phyloP scores from a whole-genome alignment of 2,113 vertebrate genomes.

The Forbesichthys agassizii region DNA sequence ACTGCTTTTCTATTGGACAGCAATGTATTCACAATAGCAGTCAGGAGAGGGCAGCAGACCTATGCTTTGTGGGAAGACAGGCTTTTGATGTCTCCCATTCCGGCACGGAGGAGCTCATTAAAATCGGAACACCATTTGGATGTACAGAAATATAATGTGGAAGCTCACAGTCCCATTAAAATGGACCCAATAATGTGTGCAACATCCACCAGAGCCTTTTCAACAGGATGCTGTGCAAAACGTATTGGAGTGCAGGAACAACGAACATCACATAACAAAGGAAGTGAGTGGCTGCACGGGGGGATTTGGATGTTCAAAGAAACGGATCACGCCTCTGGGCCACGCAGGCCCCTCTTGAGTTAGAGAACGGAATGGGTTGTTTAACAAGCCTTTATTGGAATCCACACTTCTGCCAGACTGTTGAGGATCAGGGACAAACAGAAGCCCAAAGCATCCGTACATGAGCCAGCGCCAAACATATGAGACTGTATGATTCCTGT shows the following conservation, averaged over 20 bases:
- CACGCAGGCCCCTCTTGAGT: conserved; percentile 60
- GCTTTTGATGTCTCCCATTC: conserved; percentile 42
- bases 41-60: conserved; percentile 66
- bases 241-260: conserved; percentile 26
- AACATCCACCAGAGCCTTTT: conserved; percentile 36
- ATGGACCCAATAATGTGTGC: conserved; percentile 62
- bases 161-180: conserved; percentile 55
- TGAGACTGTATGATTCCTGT: conserved; percentile 32
- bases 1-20: neutral
- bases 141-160: conserved; percentile 59
- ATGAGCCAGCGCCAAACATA: conserved; percentile 50
- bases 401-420: conserved; percentile 65
- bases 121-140: conserved; percentile 41
- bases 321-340: conserved; percentile 69
- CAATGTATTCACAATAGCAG: conserved; percentile 38
- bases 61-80: conserved; percentile 23
- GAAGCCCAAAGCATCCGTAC: conserved; percentile 41
- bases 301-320: conserved; percentile 74
- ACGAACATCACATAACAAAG: conserved; percentile 68
- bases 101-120: conserved; percentile 58
- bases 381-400: conserved; percentile 72
- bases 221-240: conserved; percentile 17
- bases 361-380: conserved; percentile 67
- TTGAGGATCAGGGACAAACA: conserved; percentile 72
- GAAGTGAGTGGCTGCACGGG: conserved; percentile 60